phyloP scores from a whole-genome alignment of 2,888 invertebrate species.

The Atherix ibis region DNA sequence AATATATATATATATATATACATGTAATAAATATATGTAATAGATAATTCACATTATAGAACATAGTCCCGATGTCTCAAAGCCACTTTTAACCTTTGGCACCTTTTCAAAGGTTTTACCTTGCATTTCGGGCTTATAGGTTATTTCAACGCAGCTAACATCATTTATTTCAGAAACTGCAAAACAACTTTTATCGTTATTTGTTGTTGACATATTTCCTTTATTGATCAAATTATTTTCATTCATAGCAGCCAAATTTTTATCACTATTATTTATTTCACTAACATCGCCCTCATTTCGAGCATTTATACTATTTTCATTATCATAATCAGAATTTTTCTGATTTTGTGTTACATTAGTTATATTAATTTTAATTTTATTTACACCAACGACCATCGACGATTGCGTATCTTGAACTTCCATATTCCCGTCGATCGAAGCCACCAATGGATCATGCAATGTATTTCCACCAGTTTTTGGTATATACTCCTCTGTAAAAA shows the following conservation, averaged over 20 bases:
- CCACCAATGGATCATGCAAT: slow-evolving; percentile 24
- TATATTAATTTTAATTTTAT: slow-evolving; percentile 69
- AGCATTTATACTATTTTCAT: slow-evolving; percentile 7
- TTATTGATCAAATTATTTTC: background rate
- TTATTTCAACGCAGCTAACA: slow-evolving; percentile 34
- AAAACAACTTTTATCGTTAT: background rate
- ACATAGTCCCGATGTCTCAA: slow-evolving; percentile 72
- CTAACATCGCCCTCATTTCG: slow-evolving; percentile 4
- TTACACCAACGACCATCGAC: slow-evolving; percentile 29
- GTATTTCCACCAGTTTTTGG: slow-evolving; percentile 24
- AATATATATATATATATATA: no score
- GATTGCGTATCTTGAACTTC: slow-evolving; percentile 43
- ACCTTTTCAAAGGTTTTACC: slow-evolving; percentile 51
- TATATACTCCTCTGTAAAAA: slow-evolving; percentile 21
- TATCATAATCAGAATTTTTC: slow-evolving; percentile 34
- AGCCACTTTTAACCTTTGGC: slow-evolving; percentile 56
- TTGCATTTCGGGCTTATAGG: slow-evolving; percentile 47
- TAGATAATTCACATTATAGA: slow-evolving; percentile 52
- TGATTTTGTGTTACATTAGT: slow-evolving; percentile 39
- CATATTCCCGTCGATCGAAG: slow-evolving; percentile 64
- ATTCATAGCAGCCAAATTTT: slow-evolving; percentile 9
- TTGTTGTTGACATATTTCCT: background rate
- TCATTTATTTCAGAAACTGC: slow-evolving; percentile 17
- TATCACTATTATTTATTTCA: slow-evolving; percentile 14
- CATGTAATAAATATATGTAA: no score